These are phyloP conservation scores for Astyanax mexicanus DNA, from an alignment of 2,797 vertebrate genomes.

Conservation along the genomic window DNA sequence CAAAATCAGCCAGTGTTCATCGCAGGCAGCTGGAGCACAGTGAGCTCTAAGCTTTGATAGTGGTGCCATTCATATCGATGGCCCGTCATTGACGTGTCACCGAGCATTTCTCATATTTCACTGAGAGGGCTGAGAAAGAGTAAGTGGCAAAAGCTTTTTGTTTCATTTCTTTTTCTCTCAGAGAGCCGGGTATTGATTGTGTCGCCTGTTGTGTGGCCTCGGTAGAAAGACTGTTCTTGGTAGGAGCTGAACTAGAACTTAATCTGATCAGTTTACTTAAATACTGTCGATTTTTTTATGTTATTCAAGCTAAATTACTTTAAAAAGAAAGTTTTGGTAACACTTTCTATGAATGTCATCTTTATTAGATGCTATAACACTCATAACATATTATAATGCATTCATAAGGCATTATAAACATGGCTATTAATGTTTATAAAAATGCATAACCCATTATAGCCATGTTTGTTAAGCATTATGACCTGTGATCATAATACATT, in stretches of 20 bases:
- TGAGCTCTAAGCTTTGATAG: neutral
- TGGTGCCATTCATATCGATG: neutral
- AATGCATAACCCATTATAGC: no score
- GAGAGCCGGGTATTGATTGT: neutral
- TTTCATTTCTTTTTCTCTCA: neutral
- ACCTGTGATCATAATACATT: no score
- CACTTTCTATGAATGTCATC: no score
- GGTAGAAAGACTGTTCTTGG: neutral
- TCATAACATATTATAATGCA: no score
- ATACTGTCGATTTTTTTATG: neutral
- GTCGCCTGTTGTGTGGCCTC: neutral
- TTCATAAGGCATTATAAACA: no score
- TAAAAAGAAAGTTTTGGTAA: neutral
- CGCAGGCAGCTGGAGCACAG: constrained; percentile 34
- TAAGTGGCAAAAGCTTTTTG: neutral
- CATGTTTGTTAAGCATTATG: no score
- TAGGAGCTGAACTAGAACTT: neutral
- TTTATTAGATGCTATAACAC: no score
- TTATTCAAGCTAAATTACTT: neutral
- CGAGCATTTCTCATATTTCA: neutral
- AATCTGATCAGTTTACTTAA: neutral
- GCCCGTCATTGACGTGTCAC: neutral
- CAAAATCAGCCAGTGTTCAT: constrained; percentile 42
- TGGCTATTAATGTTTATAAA: no score
- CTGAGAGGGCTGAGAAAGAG: neutral